Evolutionary conservation across 2,113 vertebrate genomes (phyloP), one percentile per base, ranked within the genome.

Genomic region (Solea senegalensis): DNA sequence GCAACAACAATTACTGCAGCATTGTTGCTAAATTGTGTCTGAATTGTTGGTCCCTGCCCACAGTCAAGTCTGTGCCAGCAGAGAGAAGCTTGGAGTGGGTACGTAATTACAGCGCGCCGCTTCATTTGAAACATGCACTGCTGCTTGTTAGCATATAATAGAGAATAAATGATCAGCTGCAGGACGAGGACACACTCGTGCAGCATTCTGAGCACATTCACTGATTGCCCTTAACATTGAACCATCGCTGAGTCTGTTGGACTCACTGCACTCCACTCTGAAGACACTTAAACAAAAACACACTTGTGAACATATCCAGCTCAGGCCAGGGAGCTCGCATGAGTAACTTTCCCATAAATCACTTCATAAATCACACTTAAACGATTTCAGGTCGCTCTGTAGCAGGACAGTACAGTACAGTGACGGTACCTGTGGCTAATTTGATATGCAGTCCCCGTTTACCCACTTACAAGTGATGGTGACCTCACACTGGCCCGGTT

Each of bases 1-100:
- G 87, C 85, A 88, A 87, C 87, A 91, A 89, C 88, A 91, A 94
- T 93, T 93, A 93, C 84, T 65, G 78, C 86, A 69, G 84, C 86
- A 88, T 91, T 92, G 90, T 88, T 84, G 86, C 85, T 90, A 87
- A 92, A 93, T 91, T 90, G 88, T 85, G 80, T 85, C 79, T 87
- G 88, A 92, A 90, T 90, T 89, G 91, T 90, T 90, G n/a, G 81
- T 88, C 83, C 81, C 79, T 83, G 85, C 90, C 85, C 84, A 85
- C 89, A 88, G 76, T 55, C 72, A 76, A 85, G 69, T 62, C 28
- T 40, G 72, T 86, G 81, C 80, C 89, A 87, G 46, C 45, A 75
- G 78, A 89, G 76, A 81, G 57, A 84, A 43, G 72, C 73, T 69
- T 44, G 58, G 76, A 85, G 86, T 39, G 82, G 66, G 16, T 72